These are phyloP conservation scores for Drosophila rufa DNA, from an alignment of 1,140 invertebrate species.

Conservation along the genomic window DNA sequence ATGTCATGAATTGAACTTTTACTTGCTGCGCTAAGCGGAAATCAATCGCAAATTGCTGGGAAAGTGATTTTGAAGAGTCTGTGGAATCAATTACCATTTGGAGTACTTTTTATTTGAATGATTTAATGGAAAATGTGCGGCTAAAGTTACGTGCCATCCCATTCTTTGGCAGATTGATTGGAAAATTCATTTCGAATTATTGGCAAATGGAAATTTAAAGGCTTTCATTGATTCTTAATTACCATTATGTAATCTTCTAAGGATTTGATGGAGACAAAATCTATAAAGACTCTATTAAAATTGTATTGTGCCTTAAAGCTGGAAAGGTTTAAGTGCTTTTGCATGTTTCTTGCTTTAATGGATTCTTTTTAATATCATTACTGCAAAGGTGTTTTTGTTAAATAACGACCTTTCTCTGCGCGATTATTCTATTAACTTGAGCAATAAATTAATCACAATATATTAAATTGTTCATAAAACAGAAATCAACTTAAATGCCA, in stretches of 20 bases:
- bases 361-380: not conserved
- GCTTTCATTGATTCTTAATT: constrained; percentile 8
- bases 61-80: constrained; percentile 47
- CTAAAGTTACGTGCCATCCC: constrained; percentile 7
- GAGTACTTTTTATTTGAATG: constrained; percentile 31
- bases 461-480: constrained; percentile 11
- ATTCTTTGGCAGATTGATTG: constrained; percentile 13
- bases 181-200: constrained; percentile 24
- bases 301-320: not conserved
- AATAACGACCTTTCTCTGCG: too few relatives aligned
- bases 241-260: not conserved
- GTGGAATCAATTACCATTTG: constrained; percentile 36
- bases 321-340: not conserved
- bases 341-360: not conserved
- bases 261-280: too few relatives aligned
- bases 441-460: constrained; percentile 30
- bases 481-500: constrained; percentile 34
- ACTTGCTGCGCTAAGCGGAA: constrained; percentile 39
- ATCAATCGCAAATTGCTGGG: constrained; percentile 54
- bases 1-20: constrained; percentile 77
- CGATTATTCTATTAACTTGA: not conserved
- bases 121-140: constrained; percentile 31
- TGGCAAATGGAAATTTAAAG: constrained; percentile 7
- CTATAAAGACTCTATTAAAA: not conserved
- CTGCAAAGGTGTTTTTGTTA: not conserved